Conservation (phyloP, 2,797 vertebrate genomes). For the Enoplosus armatus region DNA sequence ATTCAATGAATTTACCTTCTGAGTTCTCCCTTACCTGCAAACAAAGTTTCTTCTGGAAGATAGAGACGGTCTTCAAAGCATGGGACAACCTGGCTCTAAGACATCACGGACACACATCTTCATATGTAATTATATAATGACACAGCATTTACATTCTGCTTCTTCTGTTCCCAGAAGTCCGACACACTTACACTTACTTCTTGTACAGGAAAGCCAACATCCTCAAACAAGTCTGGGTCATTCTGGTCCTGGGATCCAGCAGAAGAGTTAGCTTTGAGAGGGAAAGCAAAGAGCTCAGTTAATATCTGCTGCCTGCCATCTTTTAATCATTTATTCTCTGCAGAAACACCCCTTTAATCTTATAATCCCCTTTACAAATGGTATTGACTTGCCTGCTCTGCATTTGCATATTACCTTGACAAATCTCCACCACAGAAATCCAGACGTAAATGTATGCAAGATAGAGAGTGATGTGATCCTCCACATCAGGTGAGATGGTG, state of each 20-base stretch:
- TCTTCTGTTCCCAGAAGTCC: not conserved
- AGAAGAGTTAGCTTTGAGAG: slow-evolving; percentile 46
- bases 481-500: not conserved
- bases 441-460: not conserved
- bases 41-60: slow-evolving; percentile 12
- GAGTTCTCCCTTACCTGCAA: slow-evolving; percentile 51
- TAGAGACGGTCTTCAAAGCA: slow-evolving; percentile 6
- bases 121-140: not conserved
- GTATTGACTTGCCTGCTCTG: not conserved
- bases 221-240: slow-evolving; percentile 21
- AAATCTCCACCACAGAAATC: not conserved
- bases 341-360: slow-evolving; percentile 31
- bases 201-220: slow-evolving; percentile 28
- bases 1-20: not conserved
- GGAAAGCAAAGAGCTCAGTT: slow-evolving; percentile 27
- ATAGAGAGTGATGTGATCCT: not conserved
- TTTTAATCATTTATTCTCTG: slow-evolving; percentile 19
- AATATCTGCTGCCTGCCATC: not conserved
- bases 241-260: slow-evolving; percentile 67
- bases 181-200: slow-evolving; percentile 52
- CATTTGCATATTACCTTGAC: slow-evolving; percentile 9
- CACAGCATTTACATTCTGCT: not conserved
- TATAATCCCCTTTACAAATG: slow-evolving; percentile 32
- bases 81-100: slow-evolving; percentile 41
- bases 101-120: slow-evolving; percentile 39